Evolutionary conservation across 53 echinoderm and acorn worm genomes (phyloP).

Genomic region (Temnopleurus reevesii): DNA sequence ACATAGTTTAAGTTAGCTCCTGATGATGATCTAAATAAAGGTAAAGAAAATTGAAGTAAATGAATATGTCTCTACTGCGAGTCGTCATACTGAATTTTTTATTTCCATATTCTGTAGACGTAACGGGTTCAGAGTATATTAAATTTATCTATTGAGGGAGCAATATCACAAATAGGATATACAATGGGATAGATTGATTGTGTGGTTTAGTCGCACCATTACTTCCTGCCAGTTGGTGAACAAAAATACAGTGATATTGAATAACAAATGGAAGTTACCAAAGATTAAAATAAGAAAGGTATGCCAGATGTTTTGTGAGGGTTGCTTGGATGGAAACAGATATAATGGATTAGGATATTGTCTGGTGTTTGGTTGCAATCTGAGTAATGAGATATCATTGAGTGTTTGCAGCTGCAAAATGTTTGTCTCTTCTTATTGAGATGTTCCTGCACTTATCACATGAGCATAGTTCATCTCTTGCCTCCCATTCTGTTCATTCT

Average conservation of each 20-base stretch:
- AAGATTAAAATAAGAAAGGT: background rate
- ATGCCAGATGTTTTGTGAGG: background rate
- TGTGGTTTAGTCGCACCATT: no score
- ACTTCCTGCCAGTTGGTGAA: no score
- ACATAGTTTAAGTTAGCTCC: no score
- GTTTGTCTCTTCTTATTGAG: background rate
- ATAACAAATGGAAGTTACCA: background rate
- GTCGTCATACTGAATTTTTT: no score
- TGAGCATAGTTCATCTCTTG: background rate
- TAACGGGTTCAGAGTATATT: no score
- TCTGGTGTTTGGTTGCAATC: background rate
- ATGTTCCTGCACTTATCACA: background rate
- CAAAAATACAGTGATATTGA: background rate
- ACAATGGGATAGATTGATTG: no score
- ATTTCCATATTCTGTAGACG: no score
- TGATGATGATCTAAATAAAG: no score
- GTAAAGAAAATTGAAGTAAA: no score
- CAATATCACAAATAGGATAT: no score
- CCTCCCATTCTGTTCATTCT: background rate
- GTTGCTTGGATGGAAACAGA: background rate
- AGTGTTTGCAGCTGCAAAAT: conserved; percentile 18
- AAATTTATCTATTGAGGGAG: no score
- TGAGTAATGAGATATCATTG: background rate
- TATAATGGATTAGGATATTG: background rate
- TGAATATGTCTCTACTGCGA: no score